Percentiles rank a stretch among this genome's conserved stretches.
Evolutionary conservation across 2,797 vertebrate species (phyloP).

Genomic region (Rhinella marina): DNA sequence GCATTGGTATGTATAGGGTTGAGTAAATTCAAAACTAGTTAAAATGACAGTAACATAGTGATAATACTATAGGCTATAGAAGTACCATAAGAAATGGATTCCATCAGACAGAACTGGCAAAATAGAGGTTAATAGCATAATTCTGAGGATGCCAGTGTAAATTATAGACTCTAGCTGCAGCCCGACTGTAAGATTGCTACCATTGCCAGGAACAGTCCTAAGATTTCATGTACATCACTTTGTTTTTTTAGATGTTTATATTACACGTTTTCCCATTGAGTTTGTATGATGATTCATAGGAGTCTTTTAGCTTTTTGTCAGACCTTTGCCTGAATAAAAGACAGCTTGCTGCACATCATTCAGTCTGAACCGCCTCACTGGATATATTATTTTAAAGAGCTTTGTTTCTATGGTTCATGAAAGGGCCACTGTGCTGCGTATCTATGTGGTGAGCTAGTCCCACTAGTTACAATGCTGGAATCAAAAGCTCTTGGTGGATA

Average conservation of each 20-base stretch:
- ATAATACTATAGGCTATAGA: background rate
- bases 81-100: background rate
- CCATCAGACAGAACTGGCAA: background rate
- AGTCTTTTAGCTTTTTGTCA: background rate
- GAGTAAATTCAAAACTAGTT: background rate
- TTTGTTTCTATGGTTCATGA: background rate
- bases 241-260: background rate
- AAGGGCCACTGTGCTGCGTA: background rate
- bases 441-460: background rate
- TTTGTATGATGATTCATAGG: background rate
- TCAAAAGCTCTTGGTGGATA: background rate
- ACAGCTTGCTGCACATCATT: background rate
- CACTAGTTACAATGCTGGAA: background rate
- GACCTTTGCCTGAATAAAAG: background rate
- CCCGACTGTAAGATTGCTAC: background rate
- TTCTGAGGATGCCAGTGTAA: conserved; percentile 12
- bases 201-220: background rate
- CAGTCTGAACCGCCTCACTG: background rate
- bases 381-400: background rate
- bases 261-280: background rate
- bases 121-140: background rate
- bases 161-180: conserved; percentile 1
- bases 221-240: background rate
- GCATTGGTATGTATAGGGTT: background rate
- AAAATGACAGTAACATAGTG: background rate